A percentile compares a stretch with the other conserved stretches of the same genome.
Evolutionary conservation across 1,140 invertebrate species (phyloP).

Genomic region (Zaprionus capensis): DNA sequence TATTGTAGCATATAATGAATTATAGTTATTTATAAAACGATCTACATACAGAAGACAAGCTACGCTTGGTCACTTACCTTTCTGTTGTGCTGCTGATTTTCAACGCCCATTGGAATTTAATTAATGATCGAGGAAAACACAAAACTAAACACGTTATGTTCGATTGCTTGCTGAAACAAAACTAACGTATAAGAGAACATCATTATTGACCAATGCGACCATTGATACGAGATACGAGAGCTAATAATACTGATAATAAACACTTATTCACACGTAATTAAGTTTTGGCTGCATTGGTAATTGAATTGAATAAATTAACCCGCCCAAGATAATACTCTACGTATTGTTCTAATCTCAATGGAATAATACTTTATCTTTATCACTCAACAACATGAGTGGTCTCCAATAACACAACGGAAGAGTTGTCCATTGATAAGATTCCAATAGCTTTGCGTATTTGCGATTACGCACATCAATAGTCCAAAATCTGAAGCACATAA

Average conservation of each 20-base stretch:
- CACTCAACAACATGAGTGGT: slow-evolving; percentile 7
- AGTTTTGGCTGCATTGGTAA: slow-evolving; percentile 35
- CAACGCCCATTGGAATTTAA: slow-evolving; percentile 38
- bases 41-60: slow-evolving; percentile 5
- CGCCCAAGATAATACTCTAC: slow-evolving; percentile 2
- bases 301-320: slow-evolving; percentile 34
- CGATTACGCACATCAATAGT: background rate
- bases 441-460: slow-evolving; percentile 1
- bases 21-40: slow-evolving; percentile 67
- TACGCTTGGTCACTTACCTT: slow-evolving; percentile 49
- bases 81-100: slow-evolving; percentile 11
- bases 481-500: background rate
- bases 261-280: slow-evolving; percentile 15
- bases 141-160: slow-evolving; percentile 13
- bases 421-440: slow-evolving; percentile 27
- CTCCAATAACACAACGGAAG: slow-evolving; percentile 16
- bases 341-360: slow-evolving; percentile 26
- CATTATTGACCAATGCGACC: slow-evolving; percentile 4
- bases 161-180: slow-evolving; percentile 25
- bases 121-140: slow-evolving; percentile 3
- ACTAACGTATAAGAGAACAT: slow-evolving; percentile 27
- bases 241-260: slow-evolving; percentile 45
- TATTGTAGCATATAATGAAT: slow-evolving; percentile 60
- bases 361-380: slow-evolving; percentile 29
- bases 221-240: background rate